Percentiles rank a stretch among this genome's conserved stretches.
phyloP scores from a whole-genome alignment of 1,140 invertebrate species.

The Akabosia matsudoensis region DNA sequence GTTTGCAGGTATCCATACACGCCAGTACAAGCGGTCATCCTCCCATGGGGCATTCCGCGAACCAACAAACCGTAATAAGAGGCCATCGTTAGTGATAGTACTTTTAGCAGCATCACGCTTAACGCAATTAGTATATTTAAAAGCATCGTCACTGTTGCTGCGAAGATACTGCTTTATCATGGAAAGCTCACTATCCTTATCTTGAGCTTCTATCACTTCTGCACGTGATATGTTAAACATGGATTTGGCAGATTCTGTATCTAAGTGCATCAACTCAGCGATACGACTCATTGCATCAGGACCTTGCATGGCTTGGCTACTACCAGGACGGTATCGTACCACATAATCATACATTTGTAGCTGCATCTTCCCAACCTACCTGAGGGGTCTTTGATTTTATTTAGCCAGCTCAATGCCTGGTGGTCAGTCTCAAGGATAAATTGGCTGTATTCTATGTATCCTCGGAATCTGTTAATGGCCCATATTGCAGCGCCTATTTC shows the following conservation, averaged over 20 bases:
- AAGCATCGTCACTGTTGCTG: background rate
- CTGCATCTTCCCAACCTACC: background rate
- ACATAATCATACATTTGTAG: background rate
- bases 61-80: background rate
- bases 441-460: constrained; percentile 50
- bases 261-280: background rate
- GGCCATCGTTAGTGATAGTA: background rate
- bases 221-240: background rate
- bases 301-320: constrained; percentile 50
- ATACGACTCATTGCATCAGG: constrained; percentile 21
- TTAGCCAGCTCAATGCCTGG: background rate
- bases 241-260: background rate
- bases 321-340: constrained; percentile 4
- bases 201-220: background rate
- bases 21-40: background rate
- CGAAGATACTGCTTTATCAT: background rate
- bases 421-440: constrained; percentile 53
- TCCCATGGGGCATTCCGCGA: constrained; percentile 24
- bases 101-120: background rate
- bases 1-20: constrained; percentile 4
- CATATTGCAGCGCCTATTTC: constrained; percentile 51
- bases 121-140: background rate
- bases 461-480: constrained; percentile 52
- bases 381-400: background rate
- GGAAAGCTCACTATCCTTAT: background rate